Evolutionary conservation across 1,140 invertebrate species (phyloP).

Genomic region (Kradibia gibbosae): DNA sequence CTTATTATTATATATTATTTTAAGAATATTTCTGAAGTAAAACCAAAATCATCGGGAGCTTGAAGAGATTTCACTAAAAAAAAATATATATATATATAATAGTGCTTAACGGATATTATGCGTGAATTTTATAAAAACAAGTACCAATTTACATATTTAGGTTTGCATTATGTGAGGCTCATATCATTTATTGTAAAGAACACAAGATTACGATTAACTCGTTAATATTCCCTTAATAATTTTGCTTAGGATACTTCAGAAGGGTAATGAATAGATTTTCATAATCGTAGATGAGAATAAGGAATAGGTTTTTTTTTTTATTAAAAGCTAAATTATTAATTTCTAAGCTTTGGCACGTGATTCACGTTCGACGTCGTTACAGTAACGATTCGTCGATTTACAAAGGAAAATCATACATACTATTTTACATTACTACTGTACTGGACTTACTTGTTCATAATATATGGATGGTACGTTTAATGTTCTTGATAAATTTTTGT

Average conservation of each 20-base stretch:
- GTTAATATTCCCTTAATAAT: constrained; percentile 28
- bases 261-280: neutral
- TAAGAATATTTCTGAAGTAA: constrained; percentile 29
- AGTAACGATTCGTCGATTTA: constrained; percentile 13
- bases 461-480: constrained; percentile 18
- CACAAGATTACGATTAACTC: too few species aligned
- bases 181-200: too few species aligned
- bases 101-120: neutral
- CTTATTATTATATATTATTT: constrained; percentile 14
- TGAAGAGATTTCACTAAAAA: too few species aligned
- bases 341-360: constrained; percentile 61
- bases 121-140: too few species aligned
- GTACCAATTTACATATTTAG: too few species aligned
- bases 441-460: constrained; percentile 1
- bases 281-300: neutral
- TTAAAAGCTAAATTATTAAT: constrained; percentile 39
- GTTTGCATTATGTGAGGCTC: too few species aligned
- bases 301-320: too few species aligned
- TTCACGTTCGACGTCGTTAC: constrained; percentile 55
- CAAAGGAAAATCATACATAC: constrained; percentile 25
- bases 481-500: constrained; percentile 14
- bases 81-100: neutral
- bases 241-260: constrained; percentile 38
- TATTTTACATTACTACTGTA: constrained; percentile 12
- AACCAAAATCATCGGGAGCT: constrained; percentile 4